These are phyloP conservation scores for Haplochromis vanheusdeni DNA, from an alignment of 2,113 vertebrate genomes.

Conservation along the genomic window DNA sequence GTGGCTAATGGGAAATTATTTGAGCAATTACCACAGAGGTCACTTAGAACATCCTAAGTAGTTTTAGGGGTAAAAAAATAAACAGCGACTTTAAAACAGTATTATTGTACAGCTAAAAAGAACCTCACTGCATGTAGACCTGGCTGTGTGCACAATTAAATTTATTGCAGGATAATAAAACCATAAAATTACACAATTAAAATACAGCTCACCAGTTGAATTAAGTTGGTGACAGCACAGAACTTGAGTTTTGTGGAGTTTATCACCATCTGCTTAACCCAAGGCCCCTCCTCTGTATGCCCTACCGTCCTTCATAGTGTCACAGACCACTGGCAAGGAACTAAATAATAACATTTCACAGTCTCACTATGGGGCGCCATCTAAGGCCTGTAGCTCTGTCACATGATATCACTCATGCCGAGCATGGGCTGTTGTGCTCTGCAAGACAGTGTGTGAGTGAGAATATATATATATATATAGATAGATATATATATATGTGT, in stretches of 20 bases:
- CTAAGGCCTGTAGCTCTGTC: constrained; percentile 57
- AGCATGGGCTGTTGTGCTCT: constrained; percentile 12
- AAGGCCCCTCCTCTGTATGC: constrained; percentile 22
- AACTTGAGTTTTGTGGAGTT: constrained; percentile 6
- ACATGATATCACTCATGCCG: constrained; percentile 59
- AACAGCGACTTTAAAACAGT: constrained; percentile 2
- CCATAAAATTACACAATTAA: not conserved
- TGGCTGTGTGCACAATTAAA: not conserved
- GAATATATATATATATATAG: not conserved
- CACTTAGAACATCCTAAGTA: constrained; percentile 22
- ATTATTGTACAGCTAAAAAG: not conserved
- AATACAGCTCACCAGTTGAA: not conserved
- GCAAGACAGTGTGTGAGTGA: not conserved
- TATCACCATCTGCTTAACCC: constrained; percentile 41
- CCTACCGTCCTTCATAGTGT: constrained; percentile 59
- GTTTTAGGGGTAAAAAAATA: not conserved
- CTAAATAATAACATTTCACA: constrained; percentile 74
- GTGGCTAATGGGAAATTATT: constrained; percentile 53
- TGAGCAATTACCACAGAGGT: constrained; percentile 40
- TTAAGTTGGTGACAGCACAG: not conserved
- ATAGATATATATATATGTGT: not conserved
- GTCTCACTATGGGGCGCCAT: constrained; percentile 53
- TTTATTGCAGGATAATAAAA: not conserved
- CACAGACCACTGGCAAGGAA: constrained; percentile 63
- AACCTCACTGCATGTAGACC: not conserved